A percentile compares a stretch with the other conserved stretches of the same genome.
phyloP scores from a whole-genome alignment of 2,113 vertebrate genomes.

The Xiphophorus maculatus region DNA sequence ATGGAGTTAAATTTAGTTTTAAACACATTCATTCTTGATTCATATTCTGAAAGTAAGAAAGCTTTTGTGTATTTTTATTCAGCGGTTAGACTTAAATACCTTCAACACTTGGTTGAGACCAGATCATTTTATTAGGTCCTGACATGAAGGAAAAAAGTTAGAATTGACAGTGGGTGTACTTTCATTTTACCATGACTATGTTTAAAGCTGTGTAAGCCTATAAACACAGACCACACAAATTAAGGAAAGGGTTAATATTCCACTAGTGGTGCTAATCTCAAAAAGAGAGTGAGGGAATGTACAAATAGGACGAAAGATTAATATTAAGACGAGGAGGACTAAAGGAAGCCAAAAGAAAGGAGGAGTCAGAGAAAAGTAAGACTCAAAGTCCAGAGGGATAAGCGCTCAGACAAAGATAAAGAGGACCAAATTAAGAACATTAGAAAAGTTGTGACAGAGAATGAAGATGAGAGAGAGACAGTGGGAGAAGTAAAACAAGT shows the following conservation, averaged over 20 bases:
- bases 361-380: conserved; percentile 39
- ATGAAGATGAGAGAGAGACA: not conserved
- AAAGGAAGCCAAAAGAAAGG: conserved; percentile 12
- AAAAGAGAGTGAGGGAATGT: conserved; percentile 13
- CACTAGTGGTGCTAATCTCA: conserved; percentile 77
- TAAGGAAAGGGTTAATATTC: conserved; percentile 69
- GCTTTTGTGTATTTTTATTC: too few species aligned
- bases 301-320: conserved; percentile 36
- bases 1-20: not conserved
- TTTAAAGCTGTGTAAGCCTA: conserved; percentile 52
- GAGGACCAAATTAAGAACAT: conserved; percentile 30
- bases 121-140: not conserved
- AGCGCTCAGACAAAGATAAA: conserved; percentile 42
- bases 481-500: conserved; percentile 28
- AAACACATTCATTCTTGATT: too few species aligned
- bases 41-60: too few species aligned
- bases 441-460: conserved; percentile 23
- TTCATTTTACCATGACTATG: not conserved
- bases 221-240: conserved; percentile 52
- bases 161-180: not conserved
- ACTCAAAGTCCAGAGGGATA: conserved; percentile 37
- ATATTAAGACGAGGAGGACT: conserved; percentile 24
- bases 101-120: not conserved
- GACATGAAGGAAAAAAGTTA: not conserved
- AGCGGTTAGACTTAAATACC: not conserved